Evolutionary conservation across 2,797 vertebrate genomes (phyloP).

Genomic region (Myiotriccus ornatus): DNA sequence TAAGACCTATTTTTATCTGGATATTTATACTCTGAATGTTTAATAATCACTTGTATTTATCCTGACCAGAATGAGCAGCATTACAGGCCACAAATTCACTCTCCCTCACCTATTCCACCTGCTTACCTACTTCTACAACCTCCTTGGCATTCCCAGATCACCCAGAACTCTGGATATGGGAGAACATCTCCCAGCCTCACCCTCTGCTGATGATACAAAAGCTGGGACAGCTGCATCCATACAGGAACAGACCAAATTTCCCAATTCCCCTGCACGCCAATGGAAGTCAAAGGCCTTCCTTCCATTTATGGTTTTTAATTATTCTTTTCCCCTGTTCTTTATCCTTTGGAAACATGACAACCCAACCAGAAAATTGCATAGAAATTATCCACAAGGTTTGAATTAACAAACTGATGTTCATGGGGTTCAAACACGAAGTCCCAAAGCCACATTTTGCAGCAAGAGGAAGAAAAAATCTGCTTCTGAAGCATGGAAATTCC

Average conservation of each 20-base stretch:
- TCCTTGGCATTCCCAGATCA: neutral
- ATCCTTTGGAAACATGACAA: neutral
- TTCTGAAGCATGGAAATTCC: neutral
- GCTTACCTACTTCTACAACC: neutral
- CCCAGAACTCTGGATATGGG: neutral
- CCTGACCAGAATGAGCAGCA: neutral
- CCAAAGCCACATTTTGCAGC: neutral
- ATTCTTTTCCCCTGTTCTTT: neutral
- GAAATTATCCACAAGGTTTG: neutral
- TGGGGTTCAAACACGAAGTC: neutral
- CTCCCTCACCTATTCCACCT: neutral
- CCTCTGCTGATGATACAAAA: neutral
- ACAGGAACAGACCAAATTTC: neutral
- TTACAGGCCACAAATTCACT: neutral
- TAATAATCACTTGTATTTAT: neutral
- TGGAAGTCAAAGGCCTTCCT: neutral
- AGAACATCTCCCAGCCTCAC: neutral
- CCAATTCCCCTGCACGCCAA: rapidly evolving
- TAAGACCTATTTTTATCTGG: neutral
- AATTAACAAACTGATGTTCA: neutral
- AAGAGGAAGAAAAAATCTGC: neutral
- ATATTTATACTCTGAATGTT: neutral
- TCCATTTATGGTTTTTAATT: neutral
- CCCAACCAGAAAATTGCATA: neutral
- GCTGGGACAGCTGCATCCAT: neutral